Evolutionary conservation across 2,113 vertebrate genomes (phyloP).

Genomic region (Tachysurus vachellii): DNA sequence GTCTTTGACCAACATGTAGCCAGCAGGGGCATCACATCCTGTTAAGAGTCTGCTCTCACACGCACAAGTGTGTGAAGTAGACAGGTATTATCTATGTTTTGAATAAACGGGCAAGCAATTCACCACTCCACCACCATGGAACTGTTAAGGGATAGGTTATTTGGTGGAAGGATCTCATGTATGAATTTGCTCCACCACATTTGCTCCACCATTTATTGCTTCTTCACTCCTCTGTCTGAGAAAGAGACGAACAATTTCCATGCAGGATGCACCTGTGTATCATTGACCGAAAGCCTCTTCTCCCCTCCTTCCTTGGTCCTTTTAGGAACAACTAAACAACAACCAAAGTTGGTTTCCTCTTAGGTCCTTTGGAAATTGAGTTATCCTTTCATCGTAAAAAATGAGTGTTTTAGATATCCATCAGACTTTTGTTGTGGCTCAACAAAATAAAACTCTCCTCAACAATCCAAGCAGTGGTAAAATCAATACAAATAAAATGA

Average conservation of each 20-base stretch:
- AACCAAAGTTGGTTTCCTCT: conserved; percentile 26
- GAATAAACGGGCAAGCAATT: conserved; percentile 73
- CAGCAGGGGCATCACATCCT: conserved; percentile 77
- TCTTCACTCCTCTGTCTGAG: not conserved
- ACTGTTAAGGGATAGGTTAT: conserved; percentile 70
- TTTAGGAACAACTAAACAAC: too few relatives aligned
- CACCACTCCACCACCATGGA: conserved; percentile 78
- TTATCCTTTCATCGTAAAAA: conserved; percentile 38
- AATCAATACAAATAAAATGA: conserved; percentile 30
- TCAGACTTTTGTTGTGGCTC: conserved; percentile 72
- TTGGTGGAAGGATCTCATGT: conserved; percentile 26
- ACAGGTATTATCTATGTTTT: conserved; percentile 75
- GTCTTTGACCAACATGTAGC: conserved; percentile 68
- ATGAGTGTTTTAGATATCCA: conserved; percentile 70
- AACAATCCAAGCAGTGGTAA: not conserved
- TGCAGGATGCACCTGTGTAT: not conserved
- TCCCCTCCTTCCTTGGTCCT: not conserved
- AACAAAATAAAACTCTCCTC: not conserved
- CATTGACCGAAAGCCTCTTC: not conserved
- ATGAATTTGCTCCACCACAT: not conserved
- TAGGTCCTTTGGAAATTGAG: conserved; percentile 33
- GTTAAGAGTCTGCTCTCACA: conserved; percentile 72
- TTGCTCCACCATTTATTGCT: not conserved
- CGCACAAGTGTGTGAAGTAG: conserved; percentile 72
- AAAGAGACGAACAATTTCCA: not conserved